phyloP scores from a whole-genome alignment of 2,113 vertebrate species.

The Albula glossodonta region DNA sequence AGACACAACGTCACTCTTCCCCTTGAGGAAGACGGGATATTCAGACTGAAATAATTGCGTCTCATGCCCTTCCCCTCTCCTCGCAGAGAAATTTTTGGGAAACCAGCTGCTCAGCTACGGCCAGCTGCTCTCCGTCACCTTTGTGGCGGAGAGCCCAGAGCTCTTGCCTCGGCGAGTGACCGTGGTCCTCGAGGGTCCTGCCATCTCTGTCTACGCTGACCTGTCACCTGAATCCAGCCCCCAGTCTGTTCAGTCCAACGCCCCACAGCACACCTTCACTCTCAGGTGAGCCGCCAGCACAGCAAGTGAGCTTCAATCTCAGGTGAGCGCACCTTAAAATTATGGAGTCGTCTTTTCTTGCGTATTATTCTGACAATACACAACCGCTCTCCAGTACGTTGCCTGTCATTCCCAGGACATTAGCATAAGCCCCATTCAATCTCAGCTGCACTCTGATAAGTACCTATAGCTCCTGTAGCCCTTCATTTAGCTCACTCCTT shows the following conservation, averaged over 20 bases:
- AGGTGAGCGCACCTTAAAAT: background rate
- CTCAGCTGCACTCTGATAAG: too few relatives aligned
- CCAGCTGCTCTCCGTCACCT: constrained; percentile 76
- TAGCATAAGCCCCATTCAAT: too few relatives aligned
- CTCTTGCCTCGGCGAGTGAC: constrained; percentile 52
- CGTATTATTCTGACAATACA: too few relatives aligned
- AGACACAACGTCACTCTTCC: background rate
- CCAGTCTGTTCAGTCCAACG: background rate
- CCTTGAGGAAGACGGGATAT: background rate
- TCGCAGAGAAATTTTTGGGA: constrained; percentile 81
- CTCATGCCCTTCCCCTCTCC: constrained; percentile 26
- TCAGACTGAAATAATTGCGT: background rate
- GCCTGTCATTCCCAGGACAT: too few relatives aligned
- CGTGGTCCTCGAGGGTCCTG: constrained; percentile 77
- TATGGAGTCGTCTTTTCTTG: too few relatives aligned
- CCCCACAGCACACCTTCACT: constrained; percentile 52
- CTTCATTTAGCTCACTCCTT: too few relatives aligned
- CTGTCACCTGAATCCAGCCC: constrained; percentile 28
- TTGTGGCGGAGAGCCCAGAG: constrained; percentile 56
- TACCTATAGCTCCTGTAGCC: too few relatives aligned
- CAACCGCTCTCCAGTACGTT: too few relatives aligned
- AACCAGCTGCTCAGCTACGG: constrained; percentile 80
- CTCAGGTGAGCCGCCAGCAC: constrained; percentile 58
- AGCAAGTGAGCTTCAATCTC: background rate
- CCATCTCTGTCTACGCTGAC: constrained; percentile 59